phyloP scores from a whole-genome alignment of 2,888 invertebrate species.

The Phortica okadai region DNA sequence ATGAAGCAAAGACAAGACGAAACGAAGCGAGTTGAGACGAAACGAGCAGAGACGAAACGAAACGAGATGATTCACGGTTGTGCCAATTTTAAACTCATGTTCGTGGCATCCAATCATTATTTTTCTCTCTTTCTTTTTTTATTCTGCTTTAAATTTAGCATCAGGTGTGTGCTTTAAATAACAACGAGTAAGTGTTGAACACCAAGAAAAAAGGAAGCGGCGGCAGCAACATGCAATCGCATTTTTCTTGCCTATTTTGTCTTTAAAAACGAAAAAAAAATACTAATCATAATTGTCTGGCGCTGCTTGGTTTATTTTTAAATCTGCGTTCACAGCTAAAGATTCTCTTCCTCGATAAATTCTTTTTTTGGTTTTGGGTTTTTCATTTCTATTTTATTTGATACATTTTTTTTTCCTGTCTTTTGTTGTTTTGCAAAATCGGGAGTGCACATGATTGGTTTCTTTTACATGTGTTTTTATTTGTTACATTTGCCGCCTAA shows the following conservation, averaged over 20 bases:
- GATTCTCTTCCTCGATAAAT: not conserved
- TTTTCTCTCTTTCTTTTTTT: not conserved
- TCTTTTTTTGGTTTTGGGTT: not conserved
- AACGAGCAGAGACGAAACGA: not conserved
- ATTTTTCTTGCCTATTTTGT: not conserved
- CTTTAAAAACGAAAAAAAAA: not conserved
- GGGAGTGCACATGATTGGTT: not conserved
- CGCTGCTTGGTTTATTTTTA: not conserved
- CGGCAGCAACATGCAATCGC: not conserved
- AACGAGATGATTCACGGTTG: constrained; percentile 6
- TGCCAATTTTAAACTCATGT: not conserved
- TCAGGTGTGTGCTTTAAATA: constrained; percentile 31
- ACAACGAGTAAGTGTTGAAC: not conserved
- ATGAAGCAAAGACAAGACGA: not conserved
- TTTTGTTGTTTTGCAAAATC: not conserved
- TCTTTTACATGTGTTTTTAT: not conserved
- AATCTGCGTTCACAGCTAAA: not conserved
- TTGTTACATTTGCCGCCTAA: not conserved
- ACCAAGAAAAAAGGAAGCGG: not conserved
- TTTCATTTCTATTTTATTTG: not conserved
- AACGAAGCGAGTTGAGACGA: not conserved
- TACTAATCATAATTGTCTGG: no score
- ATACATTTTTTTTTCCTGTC: not conserved
- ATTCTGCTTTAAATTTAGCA: constrained; percentile 15
- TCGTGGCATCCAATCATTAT: not conserved